A percentile compares a stretch with the other conserved stretches of the same genome.
phyloP scores from a whole-genome alignment of 2,113 vertebrate genomes.

The human (Homo sapiens) region DNA sequence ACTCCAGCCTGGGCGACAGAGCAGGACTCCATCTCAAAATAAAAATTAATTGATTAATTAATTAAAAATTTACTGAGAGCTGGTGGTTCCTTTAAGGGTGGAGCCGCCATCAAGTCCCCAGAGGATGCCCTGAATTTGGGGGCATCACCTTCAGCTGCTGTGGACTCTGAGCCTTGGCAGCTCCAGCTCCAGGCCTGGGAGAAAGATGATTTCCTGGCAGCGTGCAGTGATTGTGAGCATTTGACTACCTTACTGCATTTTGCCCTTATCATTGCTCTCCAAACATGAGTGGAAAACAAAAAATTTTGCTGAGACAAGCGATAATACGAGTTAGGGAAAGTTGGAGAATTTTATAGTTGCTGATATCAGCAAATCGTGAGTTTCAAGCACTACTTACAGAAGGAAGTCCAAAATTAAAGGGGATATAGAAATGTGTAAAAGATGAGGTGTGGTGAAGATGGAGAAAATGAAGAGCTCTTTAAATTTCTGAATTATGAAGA shows the following conservation, averaged over 20 bases:
- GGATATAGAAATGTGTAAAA: not conserved
- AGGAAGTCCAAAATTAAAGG: slow-evolving; percentile 18
- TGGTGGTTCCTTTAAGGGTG: not conserved
- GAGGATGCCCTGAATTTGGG: not conserved
- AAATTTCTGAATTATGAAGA: not conserved
- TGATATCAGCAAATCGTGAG: not conserved
- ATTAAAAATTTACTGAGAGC: not conserved
- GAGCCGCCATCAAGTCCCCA: fast-evolving
- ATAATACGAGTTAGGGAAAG: not conserved
- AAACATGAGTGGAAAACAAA: not conserved
- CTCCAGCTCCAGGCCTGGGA: not conserved
- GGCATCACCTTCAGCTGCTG: fast-evolving
- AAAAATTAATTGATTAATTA: too few relatives aligned
- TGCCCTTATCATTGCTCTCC: not conserved
- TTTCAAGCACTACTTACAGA: not conserved
- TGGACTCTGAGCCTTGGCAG: not conserved
- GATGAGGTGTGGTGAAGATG: not conserved
- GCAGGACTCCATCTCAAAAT: too few relatives aligned
- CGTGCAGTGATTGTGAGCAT: not conserved
- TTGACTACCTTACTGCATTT: not conserved
- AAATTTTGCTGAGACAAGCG: slow-evolving; percentile 43
- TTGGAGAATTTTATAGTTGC: not conserved
- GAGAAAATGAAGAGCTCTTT: not conserved
- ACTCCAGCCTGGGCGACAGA: too few relatives aligned
- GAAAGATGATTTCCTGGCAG: not conserved